Evolutionary conservation across 1,140 invertebrate species (phyloP).

Genomic region (Gryon sp.): DNA sequence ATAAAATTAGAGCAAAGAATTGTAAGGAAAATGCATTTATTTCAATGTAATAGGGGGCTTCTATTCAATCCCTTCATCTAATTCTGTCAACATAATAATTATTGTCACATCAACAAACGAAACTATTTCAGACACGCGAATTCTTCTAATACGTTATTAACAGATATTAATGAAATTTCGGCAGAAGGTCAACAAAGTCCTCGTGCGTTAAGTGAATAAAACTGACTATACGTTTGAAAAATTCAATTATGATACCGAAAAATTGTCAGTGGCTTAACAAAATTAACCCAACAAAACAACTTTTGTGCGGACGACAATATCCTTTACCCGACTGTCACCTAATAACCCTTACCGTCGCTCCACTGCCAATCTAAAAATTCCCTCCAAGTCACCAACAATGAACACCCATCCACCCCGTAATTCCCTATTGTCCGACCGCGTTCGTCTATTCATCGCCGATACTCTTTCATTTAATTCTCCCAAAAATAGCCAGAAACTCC

Average conservation of each 20-base stretch:
- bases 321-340: conserved; percentile 48
- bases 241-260: conserved; percentile 36
- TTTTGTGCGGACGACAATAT: conserved; percentile 48
- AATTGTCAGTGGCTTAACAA: conserved; percentile 34
- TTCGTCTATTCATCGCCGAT: conserved; percentile 35
- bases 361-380: conserved; percentile 16
- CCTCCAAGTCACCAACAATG: conserved; percentile 42
- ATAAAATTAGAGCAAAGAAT: too few species aligned
- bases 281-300: conserved; percentile 46
- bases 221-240: conserved; percentile 45
- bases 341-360: conserved; percentile 44
- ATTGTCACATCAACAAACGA: too few species aligned
- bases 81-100: too few species aligned
- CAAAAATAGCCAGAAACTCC: conserved; percentile 26
- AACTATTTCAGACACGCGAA: neutral
- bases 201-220: conserved; percentile 33
- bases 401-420: conserved; percentile 50
- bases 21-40: too few species aligned
- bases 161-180: conserved; percentile 16
- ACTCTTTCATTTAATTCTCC: conserved; percentile 48
- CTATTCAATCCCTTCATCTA: too few species aligned
- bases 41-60: too few species aligned
- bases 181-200: conserved; percentile 1
- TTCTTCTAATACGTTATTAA: conserved; percentile 27
- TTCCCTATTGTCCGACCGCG: conserved; percentile 39